Conservation (phyloP, 1,140 invertebrate genomes). For the Campodea augens region DNA sequence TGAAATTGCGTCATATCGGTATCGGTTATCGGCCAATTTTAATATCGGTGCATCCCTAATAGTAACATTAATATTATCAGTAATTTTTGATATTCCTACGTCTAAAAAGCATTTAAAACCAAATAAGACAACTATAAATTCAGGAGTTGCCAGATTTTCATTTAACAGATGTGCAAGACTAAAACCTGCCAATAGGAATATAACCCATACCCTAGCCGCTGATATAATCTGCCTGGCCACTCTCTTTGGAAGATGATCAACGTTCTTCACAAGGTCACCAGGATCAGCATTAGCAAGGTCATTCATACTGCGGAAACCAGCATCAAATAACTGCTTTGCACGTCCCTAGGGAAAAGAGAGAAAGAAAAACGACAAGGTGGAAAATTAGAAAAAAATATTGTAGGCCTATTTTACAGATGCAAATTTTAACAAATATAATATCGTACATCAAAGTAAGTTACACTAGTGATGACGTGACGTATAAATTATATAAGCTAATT, state of each 20-base stretch:
- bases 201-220: conserved; percentile 48
- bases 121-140: too few species aligned
- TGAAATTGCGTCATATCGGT: too few species aligned
- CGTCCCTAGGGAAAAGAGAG: conserved; percentile 34
- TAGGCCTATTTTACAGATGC: background rate
- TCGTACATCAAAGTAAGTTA: too few species aligned
- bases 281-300: conserved; percentile 49
- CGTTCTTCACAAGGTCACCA: conserved; percentile 34
- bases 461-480: too few species aligned
- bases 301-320: conserved; percentile 56
- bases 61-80: too few species aligned
- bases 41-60: too few species aligned
- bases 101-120: too few species aligned
- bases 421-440: background rate
- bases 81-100: too few species aligned
- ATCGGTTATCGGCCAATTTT: too few species aligned
- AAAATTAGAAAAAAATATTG: conserved; percentile 4
- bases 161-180: too few species aligned
- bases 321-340: conserved; percentile 59
- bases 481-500: too few species aligned
- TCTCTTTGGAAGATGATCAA: conserved; percentile 48
- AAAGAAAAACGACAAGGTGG: conserved; percentile 3
- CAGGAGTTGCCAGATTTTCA: too few species aligned
- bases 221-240: conserved; percentile 57
- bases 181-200: background rate